phyloP scores from a whole-genome alignment of 2,113 vertebrate species.

The Rattus rattus region DNA sequence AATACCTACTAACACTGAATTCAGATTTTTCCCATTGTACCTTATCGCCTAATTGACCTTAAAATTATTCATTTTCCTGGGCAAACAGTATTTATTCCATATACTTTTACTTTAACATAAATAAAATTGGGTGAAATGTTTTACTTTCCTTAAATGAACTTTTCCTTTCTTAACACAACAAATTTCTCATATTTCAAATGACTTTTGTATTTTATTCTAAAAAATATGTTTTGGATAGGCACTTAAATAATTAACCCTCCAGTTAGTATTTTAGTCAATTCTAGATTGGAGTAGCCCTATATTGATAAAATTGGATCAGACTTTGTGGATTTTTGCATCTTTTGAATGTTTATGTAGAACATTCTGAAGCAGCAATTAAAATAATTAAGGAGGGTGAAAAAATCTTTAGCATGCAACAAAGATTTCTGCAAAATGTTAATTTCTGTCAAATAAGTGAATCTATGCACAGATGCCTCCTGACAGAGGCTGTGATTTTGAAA shows the following conservation, averaged over 20 bases:
- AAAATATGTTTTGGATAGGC: constrained; percentile 59
- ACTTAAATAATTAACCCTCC: constrained; percentile 68
- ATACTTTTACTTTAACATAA: neutral
- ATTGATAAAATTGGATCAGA: constrained; percentile 79
- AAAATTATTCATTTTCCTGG: neutral
- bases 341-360: constrained; percentile 87
- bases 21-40: neutral
- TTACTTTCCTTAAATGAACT: constrained; percentile 51
- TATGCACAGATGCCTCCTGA: constrained; percentile 94
- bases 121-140: neutral
- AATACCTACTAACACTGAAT: neutral
- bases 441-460: constrained; percentile 93
- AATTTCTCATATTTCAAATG: neutral
- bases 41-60: neutral
- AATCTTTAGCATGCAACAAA: constrained; percentile 92
- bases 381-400: constrained; percentile 93
- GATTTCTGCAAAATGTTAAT: constrained; percentile 94
- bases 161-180: constrained; percentile 75
- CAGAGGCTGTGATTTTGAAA: constrained; percentile 90
- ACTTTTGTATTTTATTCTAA: constrained; percentile 51
- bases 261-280: constrained; percentile 58
- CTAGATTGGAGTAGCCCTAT: constrained; percentile 46
- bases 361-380: constrained; percentile 91
- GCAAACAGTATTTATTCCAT: neutral
- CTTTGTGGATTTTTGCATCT: constrained; percentile 82